phyloP scores from a whole-genome alignment of 2,797 vertebrate species.

The Rhinoraja longicauda region DNA sequence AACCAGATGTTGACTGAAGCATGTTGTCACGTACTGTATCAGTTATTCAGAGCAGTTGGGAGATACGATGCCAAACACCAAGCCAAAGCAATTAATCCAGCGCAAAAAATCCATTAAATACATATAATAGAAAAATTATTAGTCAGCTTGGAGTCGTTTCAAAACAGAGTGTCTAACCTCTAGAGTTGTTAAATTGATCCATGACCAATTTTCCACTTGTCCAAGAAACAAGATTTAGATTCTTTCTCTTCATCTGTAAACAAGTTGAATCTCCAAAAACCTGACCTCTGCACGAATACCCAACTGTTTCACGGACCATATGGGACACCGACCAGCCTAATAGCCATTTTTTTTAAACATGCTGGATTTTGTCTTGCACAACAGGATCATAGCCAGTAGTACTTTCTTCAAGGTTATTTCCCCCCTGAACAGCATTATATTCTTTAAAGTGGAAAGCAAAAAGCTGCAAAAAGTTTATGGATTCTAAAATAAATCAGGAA shows the following conservation, averaged over 20 bases:
- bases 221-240: not conserved
- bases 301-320: not conserved
- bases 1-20: not conserved
- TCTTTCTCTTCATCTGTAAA: not conserved
- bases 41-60: not conserved
- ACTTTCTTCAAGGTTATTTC: not conserved
- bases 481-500: no score
- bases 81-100: no score
- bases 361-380: not conserved
- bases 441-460: no score
- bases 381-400: not conserved
- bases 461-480: no score
- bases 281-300: not conserved
- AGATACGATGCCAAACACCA: not conserved
- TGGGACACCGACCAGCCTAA: not conserved
- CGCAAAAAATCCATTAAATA: not conserved
- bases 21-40: slow-evolving; percentile 1
- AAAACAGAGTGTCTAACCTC: not conserved
- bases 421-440: no score
- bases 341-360: no score
- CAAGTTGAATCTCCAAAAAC: not conserved
- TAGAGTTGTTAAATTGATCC: not conserved
- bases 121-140: not conserved
- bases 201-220: not conserved
- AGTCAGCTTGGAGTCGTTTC: not conserved